These are phyloP conservation scores for Iselma pallidipennis DNA, from an alignment of 2,888 invertebrate genomes.

Conservation along the genomic window DNA sequence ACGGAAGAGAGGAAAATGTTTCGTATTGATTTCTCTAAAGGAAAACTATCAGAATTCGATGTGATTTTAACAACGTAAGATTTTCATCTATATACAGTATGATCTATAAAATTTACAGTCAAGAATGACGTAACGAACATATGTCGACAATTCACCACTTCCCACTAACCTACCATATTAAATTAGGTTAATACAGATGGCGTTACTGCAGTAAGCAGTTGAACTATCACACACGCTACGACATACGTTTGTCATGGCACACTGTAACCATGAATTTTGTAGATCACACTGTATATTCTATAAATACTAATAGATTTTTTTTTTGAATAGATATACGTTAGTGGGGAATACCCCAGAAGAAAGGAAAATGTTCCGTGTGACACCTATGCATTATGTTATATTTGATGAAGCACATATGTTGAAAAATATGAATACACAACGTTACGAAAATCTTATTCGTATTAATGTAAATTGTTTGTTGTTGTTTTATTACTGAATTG, in stretches of 20 bases:
- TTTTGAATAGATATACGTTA: constrained; percentile 73
- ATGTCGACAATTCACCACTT: too few species aligned
- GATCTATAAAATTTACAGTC: background rate
- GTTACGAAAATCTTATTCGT: constrained; percentile 86
- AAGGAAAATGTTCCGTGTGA: constrained; percentile 87
- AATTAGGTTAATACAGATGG: too few species aligned
- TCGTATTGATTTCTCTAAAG: constrained; percentile 74
- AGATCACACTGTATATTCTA: too few species aligned
- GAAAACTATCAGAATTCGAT: constrained; percentile 74
- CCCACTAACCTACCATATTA: too few species aligned
- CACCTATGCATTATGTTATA: constrained; percentile 87
- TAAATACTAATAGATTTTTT: too few species aligned
- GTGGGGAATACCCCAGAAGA: constrained; percentile 86
- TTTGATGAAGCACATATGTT: constrained; percentile 99
- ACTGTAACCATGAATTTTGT: constrained; percentile 16
- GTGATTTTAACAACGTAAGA: constrained; percentile 86
- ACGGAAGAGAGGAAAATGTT: constrained; percentile 82
- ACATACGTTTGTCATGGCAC: too few species aligned
- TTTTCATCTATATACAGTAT: background rate
- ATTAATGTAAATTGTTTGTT: constrained; percentile 60
- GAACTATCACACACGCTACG: too few species aligned
- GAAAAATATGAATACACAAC: constrained; percentile 93
- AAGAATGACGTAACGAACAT: too few species aligned
- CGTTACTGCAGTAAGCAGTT: too few species aligned
- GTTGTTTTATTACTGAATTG: constrained; percentile 11